phyloP scores from a whole-genome alignment of 2,888 invertebrate species.

The Serripes groenlandicus region DNA sequence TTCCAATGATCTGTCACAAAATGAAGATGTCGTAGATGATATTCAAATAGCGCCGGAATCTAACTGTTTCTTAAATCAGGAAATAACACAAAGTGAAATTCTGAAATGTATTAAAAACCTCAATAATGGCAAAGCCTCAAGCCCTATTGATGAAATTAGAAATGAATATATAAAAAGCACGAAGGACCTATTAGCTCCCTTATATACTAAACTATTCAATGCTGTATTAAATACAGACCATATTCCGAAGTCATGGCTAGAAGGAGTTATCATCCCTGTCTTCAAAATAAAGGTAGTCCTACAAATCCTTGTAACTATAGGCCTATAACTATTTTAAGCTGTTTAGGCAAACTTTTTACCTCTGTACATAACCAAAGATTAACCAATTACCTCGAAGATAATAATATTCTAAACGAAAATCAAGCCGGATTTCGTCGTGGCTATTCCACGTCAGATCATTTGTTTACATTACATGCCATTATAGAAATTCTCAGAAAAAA shows the following conservation, averaged over 20 bases:
- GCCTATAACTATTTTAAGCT: slow-evolving; percentile 50
- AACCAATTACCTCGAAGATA: slow-evolving; percentile 30
- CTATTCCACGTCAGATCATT: slow-evolving; percentile 26
- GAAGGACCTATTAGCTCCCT: slow-evolving; percentile 16
- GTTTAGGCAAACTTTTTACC: slow-evolving; percentile 52
- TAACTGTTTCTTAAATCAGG: slow-evolving; percentile 8
- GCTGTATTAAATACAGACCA: slow-evolving; percentile 36
- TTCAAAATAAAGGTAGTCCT: slow-evolving; percentile 35
- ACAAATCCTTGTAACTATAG: slow-evolving; percentile 36
- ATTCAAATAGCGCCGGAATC: background rate
- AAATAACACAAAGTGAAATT: slow-evolving; percentile 40
- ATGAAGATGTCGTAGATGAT: background rate
- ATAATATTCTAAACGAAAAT: slow-evolving; percentile 39
- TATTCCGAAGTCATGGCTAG: slow-evolving; percentile 39
- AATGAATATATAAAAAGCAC: slow-evolving; percentile 58
- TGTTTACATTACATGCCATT: background rate
- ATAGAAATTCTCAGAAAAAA: slow-evolving; percentile 3
- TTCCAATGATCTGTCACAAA: background rate
- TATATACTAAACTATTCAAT: slow-evolving; percentile 41
- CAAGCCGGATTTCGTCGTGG: slow-evolving; percentile 57
- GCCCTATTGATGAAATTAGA: slow-evolving; percentile 36
- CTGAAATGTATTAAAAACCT: slow-evolving; percentile 28
- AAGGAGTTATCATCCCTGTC: slow-evolving; percentile 43
- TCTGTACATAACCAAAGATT: slow-evolving; percentile 42
- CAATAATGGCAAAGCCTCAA: slow-evolving; percentile 42